These are phyloP conservation scores for Xyliphius kryptos DNA, from an alignment of 2,113 vertebrate genomes.

Conservation along the genomic window DNA sequence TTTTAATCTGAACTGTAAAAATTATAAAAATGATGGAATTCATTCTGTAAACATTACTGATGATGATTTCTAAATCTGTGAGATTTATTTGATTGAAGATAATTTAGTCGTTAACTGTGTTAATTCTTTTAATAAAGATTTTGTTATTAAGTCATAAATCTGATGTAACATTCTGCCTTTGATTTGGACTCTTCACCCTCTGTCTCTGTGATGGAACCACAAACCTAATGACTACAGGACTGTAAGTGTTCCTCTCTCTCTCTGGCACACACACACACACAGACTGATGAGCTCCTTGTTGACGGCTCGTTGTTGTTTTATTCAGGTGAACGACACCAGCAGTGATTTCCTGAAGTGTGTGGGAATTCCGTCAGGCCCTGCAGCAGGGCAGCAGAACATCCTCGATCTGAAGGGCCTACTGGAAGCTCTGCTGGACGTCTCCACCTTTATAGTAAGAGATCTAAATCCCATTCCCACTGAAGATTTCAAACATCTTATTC, in stretches of 20 bases:
- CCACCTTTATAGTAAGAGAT: constrained; percentile 59
- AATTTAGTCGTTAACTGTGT: no score
- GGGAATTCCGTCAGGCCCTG: constrained; percentile 45
- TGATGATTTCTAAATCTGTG: no score
- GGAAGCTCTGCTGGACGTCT: constrained; percentile 56
- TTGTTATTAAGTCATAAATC: no score
- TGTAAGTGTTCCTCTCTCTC: not conserved
- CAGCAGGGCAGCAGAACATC: constrained; percentile 46
- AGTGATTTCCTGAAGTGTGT: constrained; percentile 58
- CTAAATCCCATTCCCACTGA: not conserved
- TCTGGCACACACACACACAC: not conserved
- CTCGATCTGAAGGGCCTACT: constrained; percentile 51
- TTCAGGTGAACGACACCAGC: constrained; percentile 40
- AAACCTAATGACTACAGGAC: no score
- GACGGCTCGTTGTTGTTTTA: not conserved
- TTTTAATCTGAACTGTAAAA: no score
- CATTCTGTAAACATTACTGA: no score
- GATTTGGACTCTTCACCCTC: no score
- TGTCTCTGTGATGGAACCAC: no score
- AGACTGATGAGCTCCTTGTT: not conserved
- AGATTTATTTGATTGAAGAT: no score
- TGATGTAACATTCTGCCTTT: no score
- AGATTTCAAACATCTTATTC: not conserved
- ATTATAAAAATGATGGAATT: no score
- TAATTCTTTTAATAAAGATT: no score